Evolutionary conservation across 2,113 vertebrate genomes (phyloP).

Genomic region (Brachyistius frenatus): DNA sequence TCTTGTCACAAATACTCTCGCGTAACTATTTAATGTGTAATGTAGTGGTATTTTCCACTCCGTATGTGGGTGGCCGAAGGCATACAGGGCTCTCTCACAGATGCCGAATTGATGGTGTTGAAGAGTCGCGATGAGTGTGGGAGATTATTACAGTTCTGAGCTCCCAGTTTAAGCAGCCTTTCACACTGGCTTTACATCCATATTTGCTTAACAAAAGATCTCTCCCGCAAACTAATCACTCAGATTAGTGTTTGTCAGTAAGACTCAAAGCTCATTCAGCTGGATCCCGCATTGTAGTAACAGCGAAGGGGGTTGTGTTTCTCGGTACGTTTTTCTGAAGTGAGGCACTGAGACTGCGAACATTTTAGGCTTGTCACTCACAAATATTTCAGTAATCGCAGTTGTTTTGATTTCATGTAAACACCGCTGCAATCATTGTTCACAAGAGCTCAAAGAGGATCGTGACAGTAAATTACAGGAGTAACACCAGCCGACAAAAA

Average conservation of each 20-base stretch:
- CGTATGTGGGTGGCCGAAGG: conserved; percentile 9
- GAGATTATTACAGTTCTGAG: conserved; percentile 36
- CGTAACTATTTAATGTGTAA: conserved; percentile 20
- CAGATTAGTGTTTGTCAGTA: conserved; percentile 24
- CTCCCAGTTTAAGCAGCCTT: conserved; percentile 18
- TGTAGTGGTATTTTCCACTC: conserved; percentile 11
- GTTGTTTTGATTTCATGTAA: not conserved
- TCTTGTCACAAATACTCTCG: not conserved
- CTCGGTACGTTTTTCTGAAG: not conserved
- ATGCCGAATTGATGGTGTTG: conserved; percentile 28
- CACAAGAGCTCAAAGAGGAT: not conserved
- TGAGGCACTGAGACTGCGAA: not conserved
- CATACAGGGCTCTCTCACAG: not conserved
- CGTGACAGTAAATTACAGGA: not conserved
- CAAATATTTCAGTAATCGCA: conserved; percentile 1
- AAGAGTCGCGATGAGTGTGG: conserved; percentile 50
- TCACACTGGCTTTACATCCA: conserved; percentile 20
- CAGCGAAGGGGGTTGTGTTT: not conserved
- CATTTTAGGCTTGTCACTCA: not conserved
- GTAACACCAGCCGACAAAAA: conserved; percentile 12
- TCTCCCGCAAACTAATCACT: conserved; percentile 37
- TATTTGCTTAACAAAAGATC: conserved; percentile 56
- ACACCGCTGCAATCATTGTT: not conserved
- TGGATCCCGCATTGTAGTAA: not conserved
- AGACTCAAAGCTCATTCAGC: conserved; percentile 15